These are phyloP conservation scores for Hirudo medicinalis DNA, from an alignment of 1,140 invertebrate species.

Conservation along the genomic window DNA sequence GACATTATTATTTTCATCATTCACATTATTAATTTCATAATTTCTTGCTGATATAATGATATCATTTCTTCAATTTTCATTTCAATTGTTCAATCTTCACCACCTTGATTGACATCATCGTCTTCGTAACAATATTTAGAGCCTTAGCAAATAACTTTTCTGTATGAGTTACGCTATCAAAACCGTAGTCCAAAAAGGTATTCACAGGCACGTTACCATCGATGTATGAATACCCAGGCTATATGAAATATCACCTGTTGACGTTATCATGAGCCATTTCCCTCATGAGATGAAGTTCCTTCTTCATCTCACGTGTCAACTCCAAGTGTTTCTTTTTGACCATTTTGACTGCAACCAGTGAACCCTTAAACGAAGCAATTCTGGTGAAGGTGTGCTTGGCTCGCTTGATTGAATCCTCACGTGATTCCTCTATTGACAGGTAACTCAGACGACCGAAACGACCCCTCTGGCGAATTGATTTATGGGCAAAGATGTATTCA, in stretches of 20 bases:
- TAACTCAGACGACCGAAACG: slow-evolving; percentile 16
- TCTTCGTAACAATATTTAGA: no score
- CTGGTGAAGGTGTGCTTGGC: slow-evolving; percentile 3
- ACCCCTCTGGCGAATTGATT: background rate
- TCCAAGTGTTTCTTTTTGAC: slow-evolving; percentile 20
- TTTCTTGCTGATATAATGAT: no score
- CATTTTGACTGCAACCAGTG: slow-evolving; percentile 21
- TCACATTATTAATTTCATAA: no score
- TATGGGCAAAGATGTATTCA: background rate
- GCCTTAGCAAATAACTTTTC: no score
- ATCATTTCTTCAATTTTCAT: no score
- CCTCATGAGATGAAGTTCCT: slow-evolving; percentile 22
- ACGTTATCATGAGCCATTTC: slow-evolving; percentile 26
- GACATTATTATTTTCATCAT: no score
- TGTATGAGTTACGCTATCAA: no score
- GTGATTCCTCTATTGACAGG: slow-evolving; percentile 10
- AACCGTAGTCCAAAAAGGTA: no score
- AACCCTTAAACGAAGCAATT: slow-evolving; percentile 21
- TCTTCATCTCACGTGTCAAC: slow-evolving; percentile 22
- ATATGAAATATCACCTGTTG: slow-evolving; percentile 7
- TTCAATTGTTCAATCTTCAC: no score
- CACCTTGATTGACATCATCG: no score
- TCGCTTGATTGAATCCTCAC: slow-evolving; percentile 9
- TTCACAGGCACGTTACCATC: no score
- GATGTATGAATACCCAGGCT: background rate